These are phyloP conservation scores for Stegodyphus mimosarum DNA, from an alignment of 1,140 invertebrate species.

Conservation along the genomic window DNA sequence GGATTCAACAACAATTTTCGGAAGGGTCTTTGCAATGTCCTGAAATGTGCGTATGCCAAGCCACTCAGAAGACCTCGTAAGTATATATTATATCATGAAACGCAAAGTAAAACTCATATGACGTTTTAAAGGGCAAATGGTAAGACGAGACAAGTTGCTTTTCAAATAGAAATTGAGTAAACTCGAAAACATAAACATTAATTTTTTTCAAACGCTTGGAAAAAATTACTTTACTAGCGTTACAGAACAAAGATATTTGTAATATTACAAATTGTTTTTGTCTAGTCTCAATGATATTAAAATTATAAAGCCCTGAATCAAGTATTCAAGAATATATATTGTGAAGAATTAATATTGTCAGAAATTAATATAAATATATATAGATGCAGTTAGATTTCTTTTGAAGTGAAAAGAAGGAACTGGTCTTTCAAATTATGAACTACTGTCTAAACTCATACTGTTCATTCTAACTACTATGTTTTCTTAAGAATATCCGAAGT, in stretches of 20 bases:
- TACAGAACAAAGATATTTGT: background rate
- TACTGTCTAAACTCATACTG: too few relatives aligned
- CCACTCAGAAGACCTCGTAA: conserved; percentile 59
- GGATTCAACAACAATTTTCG: conserved; percentile 69
- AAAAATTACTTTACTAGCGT: background rate
- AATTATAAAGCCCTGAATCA: too few relatives aligned
- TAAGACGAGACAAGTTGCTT: background rate
- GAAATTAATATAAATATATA: too few relatives aligned
- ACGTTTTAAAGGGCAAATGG: background rate
- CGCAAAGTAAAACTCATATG: background rate
- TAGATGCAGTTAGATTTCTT: too few relatives aligned
- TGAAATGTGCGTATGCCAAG: conserved; percentile 50
- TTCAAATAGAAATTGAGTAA: background rate
- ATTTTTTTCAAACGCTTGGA: background rate
- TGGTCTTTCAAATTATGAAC: too few relatives aligned
- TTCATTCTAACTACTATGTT: too few relatives aligned
- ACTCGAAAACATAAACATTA: background rate
- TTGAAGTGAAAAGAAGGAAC: too few relatives aligned
- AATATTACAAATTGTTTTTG: background rate
- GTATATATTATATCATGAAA: background rate
- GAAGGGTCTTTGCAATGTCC: conserved; percentile 59
- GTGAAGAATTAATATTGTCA: too few relatives aligned
- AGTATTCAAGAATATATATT: too few relatives aligned
- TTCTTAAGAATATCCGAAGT: too few relatives aligned
- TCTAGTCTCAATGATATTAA: too few relatives aligned